Evolutionary conservation across 2,113 vertebrate genomes (phyloP).

Genomic region (Tichodroma muraria): DNA sequence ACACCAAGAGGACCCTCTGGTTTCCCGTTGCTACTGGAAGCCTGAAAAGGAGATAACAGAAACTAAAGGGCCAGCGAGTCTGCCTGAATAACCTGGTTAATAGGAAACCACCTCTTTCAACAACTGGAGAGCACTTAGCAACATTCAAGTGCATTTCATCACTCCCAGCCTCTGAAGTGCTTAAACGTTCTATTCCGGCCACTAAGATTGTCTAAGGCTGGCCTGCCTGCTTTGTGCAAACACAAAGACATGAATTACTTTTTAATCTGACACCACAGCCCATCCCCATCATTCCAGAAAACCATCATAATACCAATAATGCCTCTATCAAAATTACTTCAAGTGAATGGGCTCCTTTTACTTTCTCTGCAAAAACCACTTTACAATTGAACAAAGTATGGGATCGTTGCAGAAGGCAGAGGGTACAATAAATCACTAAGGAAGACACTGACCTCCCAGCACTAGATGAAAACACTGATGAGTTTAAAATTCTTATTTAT

Average conservation of each 20-base stretch:
- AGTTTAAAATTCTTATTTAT: neutral
- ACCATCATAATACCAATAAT: neutral
- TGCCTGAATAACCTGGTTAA: neutral
- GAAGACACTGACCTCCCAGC: neutral
- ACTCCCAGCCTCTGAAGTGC: neutral
- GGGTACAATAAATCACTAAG: neutral
- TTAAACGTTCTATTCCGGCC: neutral
- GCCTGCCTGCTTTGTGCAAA: neutral
- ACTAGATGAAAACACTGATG: neutral
- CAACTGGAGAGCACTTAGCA: neutral
- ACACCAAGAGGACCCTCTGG: neutral
- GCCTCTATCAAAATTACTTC: neutral
- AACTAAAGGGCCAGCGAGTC: neutral
- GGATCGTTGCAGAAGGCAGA: neutral
- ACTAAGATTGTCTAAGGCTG: neutral
- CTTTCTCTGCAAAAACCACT: neutral
- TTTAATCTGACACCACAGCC: neutral
- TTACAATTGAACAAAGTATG: neutral
- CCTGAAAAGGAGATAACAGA: neutral
- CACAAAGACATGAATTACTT: neutral
- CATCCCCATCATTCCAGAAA: neutral
- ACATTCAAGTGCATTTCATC: neutral
- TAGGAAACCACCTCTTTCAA: neutral
- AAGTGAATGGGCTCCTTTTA: neutral
- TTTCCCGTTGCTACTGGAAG: neutral